These are phyloP conservation scores for Ariolimax columbianus DNA, from an alignment of 2,888 invertebrate genomes.

Conservation along the genomic window DNA sequence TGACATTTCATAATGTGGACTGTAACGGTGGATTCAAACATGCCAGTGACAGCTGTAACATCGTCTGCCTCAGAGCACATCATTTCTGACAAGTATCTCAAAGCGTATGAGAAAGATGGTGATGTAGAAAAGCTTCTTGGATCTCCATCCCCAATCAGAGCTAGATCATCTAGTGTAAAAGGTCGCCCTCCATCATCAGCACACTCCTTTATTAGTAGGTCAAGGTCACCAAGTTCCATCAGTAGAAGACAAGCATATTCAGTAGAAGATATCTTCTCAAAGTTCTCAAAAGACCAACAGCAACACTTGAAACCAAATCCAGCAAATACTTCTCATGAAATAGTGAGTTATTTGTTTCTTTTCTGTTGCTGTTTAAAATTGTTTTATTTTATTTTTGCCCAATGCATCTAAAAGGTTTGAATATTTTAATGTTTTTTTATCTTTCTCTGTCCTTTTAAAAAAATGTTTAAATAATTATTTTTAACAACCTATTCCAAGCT, in stretches of 20 bases:
- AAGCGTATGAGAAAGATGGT: neutral
- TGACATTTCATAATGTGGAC: slow-evolving; percentile 48
- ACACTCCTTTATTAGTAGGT: neutral
- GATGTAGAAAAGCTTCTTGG: slow-evolving; percentile 39
- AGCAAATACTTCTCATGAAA: slow-evolving; percentile 18
- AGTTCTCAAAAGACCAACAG: neutral
- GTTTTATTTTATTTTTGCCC: too few relatives aligned
- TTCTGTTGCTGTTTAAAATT: neutral
- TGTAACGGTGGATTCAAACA: slow-evolving; percentile 40
- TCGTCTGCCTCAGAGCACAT: neutral
- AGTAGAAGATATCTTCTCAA: neutral
- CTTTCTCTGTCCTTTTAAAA: too few relatives aligned
- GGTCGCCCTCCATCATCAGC: slow-evolving; percentile 33
- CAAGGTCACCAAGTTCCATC: slow-evolving; percentile 23
- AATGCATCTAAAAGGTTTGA: neutral
- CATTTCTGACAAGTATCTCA: neutral
- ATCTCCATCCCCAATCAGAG: slow-evolving; percentile 29
- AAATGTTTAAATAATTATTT: too few relatives aligned
- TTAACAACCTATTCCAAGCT: too few relatives aligned
- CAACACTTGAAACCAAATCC: slow-evolving; percentile 1
- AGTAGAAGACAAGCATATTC: slow-evolving; percentile 4
- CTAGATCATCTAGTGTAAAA: slow-evolving; percentile 10
- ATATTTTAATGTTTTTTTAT: too few relatives aligned
- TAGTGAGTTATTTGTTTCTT: slow-evolving; percentile 1
- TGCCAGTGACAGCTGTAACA: slow-evolving; percentile 4